phyloP scores from a whole-genome alignment of 2,113 vertebrate species.

The Periophthalmodon schlosseri region DNA sequence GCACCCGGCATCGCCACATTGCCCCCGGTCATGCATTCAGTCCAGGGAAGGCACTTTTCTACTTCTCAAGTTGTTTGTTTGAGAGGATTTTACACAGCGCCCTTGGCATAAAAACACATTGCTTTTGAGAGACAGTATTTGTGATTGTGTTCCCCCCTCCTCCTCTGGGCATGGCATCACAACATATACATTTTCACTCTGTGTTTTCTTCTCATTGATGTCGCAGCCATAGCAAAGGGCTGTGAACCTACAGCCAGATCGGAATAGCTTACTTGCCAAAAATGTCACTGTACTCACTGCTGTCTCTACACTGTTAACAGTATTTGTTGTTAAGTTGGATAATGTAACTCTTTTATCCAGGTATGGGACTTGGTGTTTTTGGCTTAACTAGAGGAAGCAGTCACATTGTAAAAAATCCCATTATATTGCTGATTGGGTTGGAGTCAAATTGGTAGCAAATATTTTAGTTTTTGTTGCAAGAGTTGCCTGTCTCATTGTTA shows the following conservation, averaged over 20 bases:
- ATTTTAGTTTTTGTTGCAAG: background rate
- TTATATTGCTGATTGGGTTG: background rate
- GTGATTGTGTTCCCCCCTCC: conserved; percentile 24
- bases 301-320: background rate
- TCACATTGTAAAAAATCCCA: too few relatives aligned
- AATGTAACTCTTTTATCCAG: background rate
- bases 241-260: conserved; percentile 30
- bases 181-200: conserved; percentile 27
- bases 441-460: background rate
- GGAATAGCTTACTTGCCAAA: conserved; percentile 33
- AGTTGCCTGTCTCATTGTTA: background rate
- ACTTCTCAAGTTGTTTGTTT: conserved; percentile 69
- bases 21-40: conserved; percentile 59
- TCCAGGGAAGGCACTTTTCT: conserved; percentile 65
- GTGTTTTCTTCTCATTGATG: conserved; percentile 18
- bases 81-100: conserved; percentile 65
- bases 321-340: background rate
- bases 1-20: conserved; percentile 30
- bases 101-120: conserved; percentile 47
- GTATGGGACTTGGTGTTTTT: background rate
- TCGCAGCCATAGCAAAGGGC: conserved; percentile 24
- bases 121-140: conserved; percentile 6
- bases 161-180: conserved; percentile 49
- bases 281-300: background rate
- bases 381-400: background rate